Base-by-base conservation (phyloP, 2,797 vertebrate species). In the Graptemys geographica region DNA sequence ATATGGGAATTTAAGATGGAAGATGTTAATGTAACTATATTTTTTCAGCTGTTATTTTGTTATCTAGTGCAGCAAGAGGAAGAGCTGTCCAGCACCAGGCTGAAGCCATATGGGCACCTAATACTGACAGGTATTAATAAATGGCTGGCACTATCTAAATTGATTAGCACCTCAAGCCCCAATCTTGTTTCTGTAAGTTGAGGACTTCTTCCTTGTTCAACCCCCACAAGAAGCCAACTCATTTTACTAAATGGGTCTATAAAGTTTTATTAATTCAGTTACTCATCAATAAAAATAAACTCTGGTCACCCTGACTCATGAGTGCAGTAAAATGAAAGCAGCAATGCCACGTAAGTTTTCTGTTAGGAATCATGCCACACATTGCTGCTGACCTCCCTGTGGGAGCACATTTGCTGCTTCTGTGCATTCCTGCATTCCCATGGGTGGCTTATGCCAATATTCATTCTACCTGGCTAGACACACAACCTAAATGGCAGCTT, bases 341-440 rank as follows among this genome's bases (percentile, higher is more conserved):
- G 49, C 1, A 1, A 53, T 0, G 3, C 74, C 1, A 1, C 0
- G 5, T 28, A 27, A 57, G 65, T 33, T 28, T 78, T 15, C 81
- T 0, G 25, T 78, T 78, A 47, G 44, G 27, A 78, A 31, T 78
- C 47, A 47, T 18, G 4, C 13, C 44, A 78, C 25, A 4, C 27
- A 15, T 31, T 49, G 27, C 15, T 49, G 25, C 15, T 16, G 12
- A 49, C 44, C 27, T 27, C 25, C 65, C 15, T 44, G 4, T 47
- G 25, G 44, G 27, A 76, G 44, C 44, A 76, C 1, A 44, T 76
- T 28, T 47, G 74, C 23, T 47, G 44, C 41, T 47, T 28, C 41
- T 44, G 41, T 27, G 44, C 13, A 49, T 49, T 15, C 44, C 15
- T 49, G 4, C 9, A 37, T 10, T 72, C 69, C 37, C 37, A 72